Base-by-base conservation (phyloP, 1,140 invertebrate species). In the Cyclargus thomasi region DNA sequence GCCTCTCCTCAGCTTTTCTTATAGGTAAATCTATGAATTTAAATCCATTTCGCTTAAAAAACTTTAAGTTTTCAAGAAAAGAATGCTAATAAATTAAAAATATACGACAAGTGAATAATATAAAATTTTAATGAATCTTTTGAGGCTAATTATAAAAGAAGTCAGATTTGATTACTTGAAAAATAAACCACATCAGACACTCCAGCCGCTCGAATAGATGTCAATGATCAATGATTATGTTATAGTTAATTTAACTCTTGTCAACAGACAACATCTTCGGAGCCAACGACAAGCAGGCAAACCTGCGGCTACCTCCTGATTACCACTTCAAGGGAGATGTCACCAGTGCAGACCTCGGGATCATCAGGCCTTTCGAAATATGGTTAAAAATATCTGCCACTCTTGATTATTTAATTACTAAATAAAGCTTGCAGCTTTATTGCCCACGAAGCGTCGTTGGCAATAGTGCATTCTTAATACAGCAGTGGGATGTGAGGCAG, bases 281-380 rank as follows among this genome's bases (percentile, higher is more conserved):
- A 2, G 14, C 11, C 0, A 14, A 47, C 39, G 39, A 47, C 14
- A 7, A 1, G 39, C 10, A 47, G 10, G 8, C 39, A 2, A 47
- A 7, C 55, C 20, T 59, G 18, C 17, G 20, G 2, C 55, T 59
- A 67, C 77, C 80, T 0, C 62, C 63, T 0, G 76, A 74, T 14
- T 82, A 76, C 20, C 62, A 79, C 22, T 69, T 79, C 0, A 75
- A 69, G 35, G 79, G 74, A 0, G 79, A 79, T 39, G 69, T 71
- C 29, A 70, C 73, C 0, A 65, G 75, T n/a, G 20, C 77, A 0
- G 63, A 62, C 0, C 63, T 63, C 1, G 70, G 74, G 0, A 53
- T 78, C 2, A 55, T 70, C 8, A 62, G 76, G 39, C 67, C 73
- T 8, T 76, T 78, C 63, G 74, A 80, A 67, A 67, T 78, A 23